phyloP scores from a whole-genome alignment of 2,113 vertebrate genomes.

The Equus quagga region DNA sequence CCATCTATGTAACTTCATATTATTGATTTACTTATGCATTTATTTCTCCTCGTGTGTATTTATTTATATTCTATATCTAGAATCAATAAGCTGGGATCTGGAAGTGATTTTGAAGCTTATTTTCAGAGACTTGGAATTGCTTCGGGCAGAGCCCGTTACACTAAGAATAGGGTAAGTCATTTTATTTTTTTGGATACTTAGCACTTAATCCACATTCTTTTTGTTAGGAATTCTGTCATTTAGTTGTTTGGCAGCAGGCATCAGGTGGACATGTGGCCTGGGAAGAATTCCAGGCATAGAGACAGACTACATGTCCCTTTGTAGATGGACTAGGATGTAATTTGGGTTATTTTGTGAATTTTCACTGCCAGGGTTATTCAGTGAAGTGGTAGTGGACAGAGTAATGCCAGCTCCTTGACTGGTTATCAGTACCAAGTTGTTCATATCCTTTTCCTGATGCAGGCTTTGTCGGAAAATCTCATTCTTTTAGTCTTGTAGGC shows the following conservation, averaged over 20 bases:
- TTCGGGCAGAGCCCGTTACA: constrained; percentile 95
- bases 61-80: constrained; percentile 81
- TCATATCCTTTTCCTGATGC: background rate
- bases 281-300: background rate
- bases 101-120: constrained; percentile 98
- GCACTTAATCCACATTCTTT: background rate
- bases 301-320: background rate
- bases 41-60: background rate
- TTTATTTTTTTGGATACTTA: background rate
- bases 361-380: background rate
- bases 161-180: constrained; percentile 93
- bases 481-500: background rate
- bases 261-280: background rate
- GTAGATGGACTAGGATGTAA: background rate
- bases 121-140: constrained; percentile 97
- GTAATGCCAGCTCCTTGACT: background rate
- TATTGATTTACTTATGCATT: background rate
- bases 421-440: background rate
- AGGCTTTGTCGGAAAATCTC: background rate
- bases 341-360: background rate
- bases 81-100: constrained; percentile 98
- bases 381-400: background rate
- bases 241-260: background rate
- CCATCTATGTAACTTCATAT: background rate
- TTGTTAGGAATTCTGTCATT: background rate